Conservation (phyloP, 2,888 invertebrate species). For the Trissolcus brochymenae region DNA sequence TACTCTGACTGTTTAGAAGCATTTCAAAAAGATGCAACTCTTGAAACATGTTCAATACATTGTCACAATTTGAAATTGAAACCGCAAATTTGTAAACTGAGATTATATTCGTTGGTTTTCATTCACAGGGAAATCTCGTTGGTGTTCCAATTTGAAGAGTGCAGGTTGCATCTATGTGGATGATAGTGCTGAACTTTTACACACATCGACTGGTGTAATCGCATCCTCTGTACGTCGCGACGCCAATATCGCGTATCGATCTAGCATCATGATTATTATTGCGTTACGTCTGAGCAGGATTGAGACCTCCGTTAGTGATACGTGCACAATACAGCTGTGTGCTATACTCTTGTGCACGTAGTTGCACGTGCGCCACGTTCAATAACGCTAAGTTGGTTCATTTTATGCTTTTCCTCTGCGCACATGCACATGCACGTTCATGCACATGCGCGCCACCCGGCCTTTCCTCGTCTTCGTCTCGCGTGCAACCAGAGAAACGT, state of each 20-base stretch:
- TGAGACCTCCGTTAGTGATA: conserved; percentile 70
- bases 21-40: no score
- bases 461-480: background rate
- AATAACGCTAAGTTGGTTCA: conserved; percentile 51
- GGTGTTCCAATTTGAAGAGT: background rate
- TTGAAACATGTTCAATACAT: no score
- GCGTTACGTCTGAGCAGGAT: conserved; percentile 66
- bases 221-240: conserved; percentile 63
- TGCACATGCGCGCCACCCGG: background rate
- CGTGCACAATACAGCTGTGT: conserved; percentile 40
- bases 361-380: conserved; percentile 48
- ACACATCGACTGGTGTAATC: conserved; percentile 63
- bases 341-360: conserved; percentile 41
- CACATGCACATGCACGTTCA: no score
- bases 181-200: conserved; percentile 63
- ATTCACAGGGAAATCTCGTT: no score
- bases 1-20: no score
- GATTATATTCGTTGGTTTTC: no score
- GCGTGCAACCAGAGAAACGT: no score
- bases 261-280: conserved; percentile 71
- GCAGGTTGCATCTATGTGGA: background rate
- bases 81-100: no score
- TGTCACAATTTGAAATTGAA: no score
- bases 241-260: conserved; percentile 70
- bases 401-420: conserved; percentile 54